Evolutionary conservation across 2,797 vertebrate genomes (phyloP).

Genomic region (Agapornis canus): DNA sequence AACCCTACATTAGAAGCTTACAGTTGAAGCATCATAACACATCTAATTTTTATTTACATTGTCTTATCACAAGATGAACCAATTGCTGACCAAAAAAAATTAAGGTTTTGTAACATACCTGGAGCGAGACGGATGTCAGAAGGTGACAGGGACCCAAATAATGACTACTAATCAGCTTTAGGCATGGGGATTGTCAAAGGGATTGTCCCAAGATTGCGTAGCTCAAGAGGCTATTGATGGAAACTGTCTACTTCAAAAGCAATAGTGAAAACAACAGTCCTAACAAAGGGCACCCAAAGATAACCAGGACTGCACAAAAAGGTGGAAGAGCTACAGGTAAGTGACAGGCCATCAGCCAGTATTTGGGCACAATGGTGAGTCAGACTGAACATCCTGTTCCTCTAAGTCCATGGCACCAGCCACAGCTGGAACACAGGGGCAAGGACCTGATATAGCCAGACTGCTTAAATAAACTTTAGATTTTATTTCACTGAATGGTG

Average conservation of each 20-base stretch:
- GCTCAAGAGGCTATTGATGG: not conserved
- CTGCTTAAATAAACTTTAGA: not conserved
- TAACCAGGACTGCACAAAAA: not conserved
- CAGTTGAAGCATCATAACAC: not conserved
- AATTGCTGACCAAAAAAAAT: not conserved
- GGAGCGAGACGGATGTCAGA: not conserved
- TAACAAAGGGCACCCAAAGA: not conserved
- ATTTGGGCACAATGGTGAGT: not conserved
- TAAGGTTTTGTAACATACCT: not conserved
- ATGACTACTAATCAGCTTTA: not conserved
- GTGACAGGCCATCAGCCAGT: not conserved
- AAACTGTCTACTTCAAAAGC: not conserved
- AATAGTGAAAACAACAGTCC: not conserved
- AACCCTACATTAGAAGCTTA: not conserved
- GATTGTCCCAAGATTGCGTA: not conserved
- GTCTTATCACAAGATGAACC: not conserved
- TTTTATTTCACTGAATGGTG: not conserved
- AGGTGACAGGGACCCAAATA: not conserved
- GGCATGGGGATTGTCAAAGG: not conserved
- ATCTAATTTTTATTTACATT: not conserved
- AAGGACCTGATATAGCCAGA: not conserved
- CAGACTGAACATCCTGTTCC: not conserved
- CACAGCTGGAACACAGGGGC: not conserved
- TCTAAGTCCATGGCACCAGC: not conserved
- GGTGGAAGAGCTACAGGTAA: not conserved